These are phyloP conservation scores for Laticauda colubrina DNA, from an alignment of 2,113 vertebrate species.

Conservation along the genomic window DNA sequence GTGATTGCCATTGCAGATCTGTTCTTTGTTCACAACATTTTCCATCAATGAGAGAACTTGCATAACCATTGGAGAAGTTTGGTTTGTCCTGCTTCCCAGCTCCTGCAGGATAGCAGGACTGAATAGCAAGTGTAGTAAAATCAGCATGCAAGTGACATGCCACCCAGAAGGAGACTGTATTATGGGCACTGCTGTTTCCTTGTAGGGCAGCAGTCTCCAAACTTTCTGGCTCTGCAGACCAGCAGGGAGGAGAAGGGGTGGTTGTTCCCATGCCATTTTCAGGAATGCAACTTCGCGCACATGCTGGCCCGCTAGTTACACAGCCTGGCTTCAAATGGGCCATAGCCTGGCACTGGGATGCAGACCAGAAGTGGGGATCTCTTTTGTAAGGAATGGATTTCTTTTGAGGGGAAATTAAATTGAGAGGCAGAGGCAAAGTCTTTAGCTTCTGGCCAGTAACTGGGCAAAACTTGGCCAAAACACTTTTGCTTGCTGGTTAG, in stretches of 20 bases:
- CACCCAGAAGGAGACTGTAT: neutral
- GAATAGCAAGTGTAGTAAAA: neutral
- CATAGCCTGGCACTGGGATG: neutral
- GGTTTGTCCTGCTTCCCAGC: neutral
- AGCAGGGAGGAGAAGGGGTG: neutral
- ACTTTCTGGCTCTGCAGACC: neutral
- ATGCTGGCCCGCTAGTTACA: neutral
- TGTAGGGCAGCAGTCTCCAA: neutral
- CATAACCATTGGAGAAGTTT: neutral
- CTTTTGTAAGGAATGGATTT: neutral
- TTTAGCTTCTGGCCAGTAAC: neutral
- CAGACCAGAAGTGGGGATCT: neutral
- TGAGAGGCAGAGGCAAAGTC: neutral
- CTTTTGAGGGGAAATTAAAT: neutral
- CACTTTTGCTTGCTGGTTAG: neutral
- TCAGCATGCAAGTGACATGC: neutral
- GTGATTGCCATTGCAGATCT: neutral
- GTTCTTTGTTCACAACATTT: neutral
- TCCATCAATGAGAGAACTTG: neutral
- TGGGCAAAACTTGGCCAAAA: neutral
- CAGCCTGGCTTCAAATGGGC: neutral
- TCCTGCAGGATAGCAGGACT: neutral
- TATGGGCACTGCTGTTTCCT: neutral
- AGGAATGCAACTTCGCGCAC: accelerated
- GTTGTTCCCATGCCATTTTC: neutral